phyloP scores from a whole-genome alignment of 2,888 invertebrate genomes.

The Drosophila anceps region DNA sequence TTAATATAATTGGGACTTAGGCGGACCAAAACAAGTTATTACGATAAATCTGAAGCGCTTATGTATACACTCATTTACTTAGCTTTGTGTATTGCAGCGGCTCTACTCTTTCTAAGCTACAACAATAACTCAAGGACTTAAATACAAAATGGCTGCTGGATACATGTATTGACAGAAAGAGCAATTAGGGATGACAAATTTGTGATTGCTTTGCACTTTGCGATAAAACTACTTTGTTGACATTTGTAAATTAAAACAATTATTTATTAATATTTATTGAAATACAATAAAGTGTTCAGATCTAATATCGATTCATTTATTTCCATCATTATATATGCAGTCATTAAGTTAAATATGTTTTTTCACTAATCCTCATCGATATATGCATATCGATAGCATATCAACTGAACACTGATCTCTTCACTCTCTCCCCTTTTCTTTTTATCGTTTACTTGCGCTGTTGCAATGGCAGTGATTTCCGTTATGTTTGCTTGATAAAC shows the following conservation, averaged over 20 bases:
- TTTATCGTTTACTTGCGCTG: conserved; percentile 1
- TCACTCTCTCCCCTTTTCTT: neutral
- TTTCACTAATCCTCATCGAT: neutral
- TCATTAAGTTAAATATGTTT: too few relatives aligned
- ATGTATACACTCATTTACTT: neutral
- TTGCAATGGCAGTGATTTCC: conserved; percentile 32
- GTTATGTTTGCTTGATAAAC: conserved; percentile 44
- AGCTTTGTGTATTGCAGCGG: neutral
- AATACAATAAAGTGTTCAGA: neutral
- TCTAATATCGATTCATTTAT: neutral
- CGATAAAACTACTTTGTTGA: neutral
- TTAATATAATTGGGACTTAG: conserved; percentile 16
- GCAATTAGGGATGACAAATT: neutral
- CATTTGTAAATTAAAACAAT: neutral
- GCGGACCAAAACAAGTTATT: neutral
- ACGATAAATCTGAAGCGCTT: neutral
- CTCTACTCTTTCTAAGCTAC: neutral
- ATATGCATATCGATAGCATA: conserved; percentile 14
- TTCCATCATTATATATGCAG: neutral
- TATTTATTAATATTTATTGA: neutral
- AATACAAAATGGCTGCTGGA: neutral
- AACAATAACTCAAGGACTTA: neutral
- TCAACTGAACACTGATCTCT: conserved; percentile 11
- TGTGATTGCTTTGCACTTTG: too few relatives aligned
- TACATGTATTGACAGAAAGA: neutral